phyloP scores from a whole-genome alignment of 2,888 invertebrate species.

The Agonopterix subpropinquella region DNA sequence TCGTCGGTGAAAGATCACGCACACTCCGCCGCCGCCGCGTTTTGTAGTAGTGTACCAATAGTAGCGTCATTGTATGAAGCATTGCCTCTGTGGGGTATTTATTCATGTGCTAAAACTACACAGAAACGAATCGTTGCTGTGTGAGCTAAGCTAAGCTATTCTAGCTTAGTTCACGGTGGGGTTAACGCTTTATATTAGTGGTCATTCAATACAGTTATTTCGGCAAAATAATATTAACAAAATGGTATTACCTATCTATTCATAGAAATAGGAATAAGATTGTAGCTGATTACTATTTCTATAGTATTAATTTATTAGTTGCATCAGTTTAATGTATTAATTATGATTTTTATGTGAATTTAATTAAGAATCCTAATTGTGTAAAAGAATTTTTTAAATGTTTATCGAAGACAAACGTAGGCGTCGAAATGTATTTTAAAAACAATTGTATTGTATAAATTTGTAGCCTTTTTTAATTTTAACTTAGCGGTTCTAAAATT shows the following conservation, averaged over 20 bases:
- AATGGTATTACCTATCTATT: conserved; percentile 1
- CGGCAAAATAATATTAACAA: neutral
- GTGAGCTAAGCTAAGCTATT: no score
- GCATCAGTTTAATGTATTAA: neutral
- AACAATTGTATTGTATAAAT: conserved; percentile 32
- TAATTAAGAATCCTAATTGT: neutral
- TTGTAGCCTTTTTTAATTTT: conserved; percentile 29
- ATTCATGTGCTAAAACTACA: no score
- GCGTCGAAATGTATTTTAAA: conserved; percentile 16
- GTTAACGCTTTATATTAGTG: no score
- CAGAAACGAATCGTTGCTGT: no score
- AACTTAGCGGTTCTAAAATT: conserved; percentile 38
- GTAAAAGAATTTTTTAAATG: conserved; percentile 14
- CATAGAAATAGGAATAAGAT: conserved; percentile 1
- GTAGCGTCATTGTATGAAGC: no score
- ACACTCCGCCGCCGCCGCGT: no score
- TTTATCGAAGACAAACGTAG: conserved; percentile 21
- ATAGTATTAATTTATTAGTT: conserved; percentile 9
- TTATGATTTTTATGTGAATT: neutral
- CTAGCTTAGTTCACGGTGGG: no score
- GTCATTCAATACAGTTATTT: no score
- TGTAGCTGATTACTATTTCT: conserved; percentile 1
- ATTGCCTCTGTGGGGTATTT: no score
- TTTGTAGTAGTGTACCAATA: no score
- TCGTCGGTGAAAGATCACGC: no score